These are phyloP conservation scores for Congeria kusceri DNA, from an alignment of 2,888 invertebrate genomes.

Conservation along the genomic window DNA sequence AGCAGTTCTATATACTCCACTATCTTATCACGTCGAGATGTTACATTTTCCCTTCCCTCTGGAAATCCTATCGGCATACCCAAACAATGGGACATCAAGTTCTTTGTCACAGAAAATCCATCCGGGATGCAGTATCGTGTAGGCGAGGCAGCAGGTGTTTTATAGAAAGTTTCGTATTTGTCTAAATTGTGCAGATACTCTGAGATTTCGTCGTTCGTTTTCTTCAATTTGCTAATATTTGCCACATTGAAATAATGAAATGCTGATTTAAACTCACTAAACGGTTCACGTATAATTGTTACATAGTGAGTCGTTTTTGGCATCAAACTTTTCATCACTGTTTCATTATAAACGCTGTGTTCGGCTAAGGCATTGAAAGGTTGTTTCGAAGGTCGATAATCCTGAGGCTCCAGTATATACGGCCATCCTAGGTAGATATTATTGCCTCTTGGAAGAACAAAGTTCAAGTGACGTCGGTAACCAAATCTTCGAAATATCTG, in stretches of 20 bases:
- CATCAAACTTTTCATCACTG: conserved; percentile 77
- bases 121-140: conserved; percentile 80
- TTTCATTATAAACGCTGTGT: conserved; percentile 81
- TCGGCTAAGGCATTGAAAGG: conserved; percentile 81
- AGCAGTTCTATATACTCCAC: conserved; percentile 72
- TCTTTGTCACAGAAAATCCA: conserved; percentile 80
- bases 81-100: conserved; percentile 81
- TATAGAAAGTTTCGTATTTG: conserved; percentile 79
- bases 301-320: conserved; percentile 76
- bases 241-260: conserved; percentile 81
- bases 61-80: conserved; percentile 82
- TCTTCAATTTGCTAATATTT: conserved; percentile 61
- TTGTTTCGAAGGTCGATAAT: conserved; percentile 75
- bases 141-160: conserved; percentile 55
- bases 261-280: conserved; percentile 79
- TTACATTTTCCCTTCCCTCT: conserved; percentile 67
- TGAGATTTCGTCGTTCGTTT: conserved; percentile 61
- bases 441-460: conserved; percentile 77
- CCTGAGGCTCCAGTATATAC: conserved; percentile 71
- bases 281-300: conserved; percentile 82
- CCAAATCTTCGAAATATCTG: conserved; percentile 81
- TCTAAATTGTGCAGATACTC: conserved; percentile 78
- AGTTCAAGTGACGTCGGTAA: conserved; percentile 74
- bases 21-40: conserved; percentile 58
- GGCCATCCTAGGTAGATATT: conserved; percentile 84